These are phyloP conservation scores for Ophthalmolycus amberensis DNA, from an alignment of 2,113 vertebrate genomes.

Conservation along the genomic window DNA sequence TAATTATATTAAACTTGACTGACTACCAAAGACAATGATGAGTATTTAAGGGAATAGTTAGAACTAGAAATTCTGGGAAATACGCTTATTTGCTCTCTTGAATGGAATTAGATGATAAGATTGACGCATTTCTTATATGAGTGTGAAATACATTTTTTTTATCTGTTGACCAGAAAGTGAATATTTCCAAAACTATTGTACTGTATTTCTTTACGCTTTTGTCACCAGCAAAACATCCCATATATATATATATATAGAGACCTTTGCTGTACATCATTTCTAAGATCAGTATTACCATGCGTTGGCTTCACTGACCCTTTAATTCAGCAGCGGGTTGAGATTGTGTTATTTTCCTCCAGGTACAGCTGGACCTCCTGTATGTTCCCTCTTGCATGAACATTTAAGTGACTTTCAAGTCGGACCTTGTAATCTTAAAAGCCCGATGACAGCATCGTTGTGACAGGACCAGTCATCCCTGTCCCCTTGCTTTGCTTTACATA, in stretches of 20 bases:
- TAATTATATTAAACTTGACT: slow-evolving; percentile 18
- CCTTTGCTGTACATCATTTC: neutral
- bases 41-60: neutral
- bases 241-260: neutral
- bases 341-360: neutral
- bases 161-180: neutral
- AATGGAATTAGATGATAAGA: neutral
- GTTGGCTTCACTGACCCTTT: neutral
- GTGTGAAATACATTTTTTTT: neutral
- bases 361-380: slow-evolving; percentile 5
- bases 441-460: slow-evolving; percentile 33
- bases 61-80: neutral
- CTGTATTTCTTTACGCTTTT: neutral
- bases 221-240: neutral
- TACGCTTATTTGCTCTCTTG: neutral
- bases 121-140: neutral
- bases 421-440: slow-evolving; percentile 27
- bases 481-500: slow-evolving; percentile 48
- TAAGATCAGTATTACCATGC: neutral
- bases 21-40: slow-evolving; percentile 23
- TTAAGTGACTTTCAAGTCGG: slow-evolving; percentile 29
- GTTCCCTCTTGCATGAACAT: slow-evolving; percentile 29
- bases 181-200: neutral
- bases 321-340: slow-evolving; percentile 2
- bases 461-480: slow-evolving; percentile 51